Evolutionary conservation across 2,113 vertebrate genomes (phyloP).

Genomic region (Marcusenius ussheri): DNA sequence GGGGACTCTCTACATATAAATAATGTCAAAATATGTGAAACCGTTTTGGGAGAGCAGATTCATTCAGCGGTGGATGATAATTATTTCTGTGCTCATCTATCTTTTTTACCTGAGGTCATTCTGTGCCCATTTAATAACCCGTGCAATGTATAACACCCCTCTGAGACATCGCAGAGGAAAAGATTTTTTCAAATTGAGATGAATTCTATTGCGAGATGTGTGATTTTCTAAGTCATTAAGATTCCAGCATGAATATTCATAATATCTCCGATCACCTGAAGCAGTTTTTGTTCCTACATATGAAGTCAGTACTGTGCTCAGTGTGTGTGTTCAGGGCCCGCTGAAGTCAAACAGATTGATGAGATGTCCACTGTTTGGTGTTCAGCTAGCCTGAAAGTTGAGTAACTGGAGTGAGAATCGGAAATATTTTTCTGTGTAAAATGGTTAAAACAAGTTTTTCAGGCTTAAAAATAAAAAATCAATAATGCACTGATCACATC

Average conservation of each 20-base stretch:
- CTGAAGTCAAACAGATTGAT: neutral
- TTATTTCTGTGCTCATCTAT: neutral
- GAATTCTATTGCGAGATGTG: neutral
- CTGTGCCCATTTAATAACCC: neutral
- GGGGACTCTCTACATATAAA: neutral
- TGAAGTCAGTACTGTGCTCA: neutral
- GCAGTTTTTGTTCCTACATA: constrained; percentile 11
- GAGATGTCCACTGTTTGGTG: neutral
- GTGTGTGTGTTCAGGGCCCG: neutral
- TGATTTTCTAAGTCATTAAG: constrained; percentile 7
- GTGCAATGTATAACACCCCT: neutral
- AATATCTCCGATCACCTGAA: constrained; percentile 14
- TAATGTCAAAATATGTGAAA: neutral
- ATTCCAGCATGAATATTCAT: constrained; percentile 21
- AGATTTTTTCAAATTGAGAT: constrained; percentile 3
- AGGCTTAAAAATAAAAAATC: neutral
- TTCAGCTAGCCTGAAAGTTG: neutral
- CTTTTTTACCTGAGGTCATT: constrained; percentile 4
- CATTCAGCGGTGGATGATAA: neutral
- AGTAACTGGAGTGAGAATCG: neutral
- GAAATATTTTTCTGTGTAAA: neutral
- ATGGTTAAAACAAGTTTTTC: neutral
- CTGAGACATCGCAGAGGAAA: neutral
- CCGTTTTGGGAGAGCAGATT: neutral
- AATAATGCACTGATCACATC: neutral